These are phyloP conservation scores for Eriocheir sinensis DNA, from an alignment of 1,140 invertebrate species.

Conservation along the genomic window DNA sequence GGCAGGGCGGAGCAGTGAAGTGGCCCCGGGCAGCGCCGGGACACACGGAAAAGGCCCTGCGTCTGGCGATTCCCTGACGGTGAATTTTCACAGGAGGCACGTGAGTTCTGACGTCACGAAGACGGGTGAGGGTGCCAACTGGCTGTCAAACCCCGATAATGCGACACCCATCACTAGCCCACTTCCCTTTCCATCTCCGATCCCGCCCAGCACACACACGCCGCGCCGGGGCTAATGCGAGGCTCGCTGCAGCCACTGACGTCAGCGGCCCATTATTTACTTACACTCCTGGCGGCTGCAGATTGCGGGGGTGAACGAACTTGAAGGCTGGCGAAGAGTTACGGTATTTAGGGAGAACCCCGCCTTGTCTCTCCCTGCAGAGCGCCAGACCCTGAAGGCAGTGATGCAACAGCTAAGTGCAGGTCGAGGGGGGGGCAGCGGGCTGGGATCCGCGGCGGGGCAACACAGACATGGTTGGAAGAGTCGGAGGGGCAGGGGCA, in stretches of 20 bases:
- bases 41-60: background rate
- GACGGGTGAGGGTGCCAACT: constrained; percentile 14
- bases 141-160: constrained; percentile 50
- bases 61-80: background rate
- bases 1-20: background rate
- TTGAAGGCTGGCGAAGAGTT: background rate
- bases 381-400: background rate
- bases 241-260: constrained; percentile 1
- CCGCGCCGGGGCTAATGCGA: background rate
- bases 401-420: background rate
- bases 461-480: background rate
- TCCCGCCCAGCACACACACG: background rate
- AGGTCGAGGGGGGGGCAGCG: background rate
- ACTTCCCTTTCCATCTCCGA: background rate
- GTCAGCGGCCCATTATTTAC: constrained; percentile 22
- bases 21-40: background rate
- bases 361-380: background rate
- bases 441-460: background rate
- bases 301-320: constrained; percentile 20
- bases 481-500: background rate
- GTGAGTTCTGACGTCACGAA: constrained; percentile 43
- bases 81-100: constrained; percentile 33
- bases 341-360: background rate
- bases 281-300: background rate
- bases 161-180: constrained; percentile 7